These are phyloP conservation scores for Tetraneura akinire DNA, from an alignment of 1,140 invertebrate species.

Conservation along the genomic window DNA sequence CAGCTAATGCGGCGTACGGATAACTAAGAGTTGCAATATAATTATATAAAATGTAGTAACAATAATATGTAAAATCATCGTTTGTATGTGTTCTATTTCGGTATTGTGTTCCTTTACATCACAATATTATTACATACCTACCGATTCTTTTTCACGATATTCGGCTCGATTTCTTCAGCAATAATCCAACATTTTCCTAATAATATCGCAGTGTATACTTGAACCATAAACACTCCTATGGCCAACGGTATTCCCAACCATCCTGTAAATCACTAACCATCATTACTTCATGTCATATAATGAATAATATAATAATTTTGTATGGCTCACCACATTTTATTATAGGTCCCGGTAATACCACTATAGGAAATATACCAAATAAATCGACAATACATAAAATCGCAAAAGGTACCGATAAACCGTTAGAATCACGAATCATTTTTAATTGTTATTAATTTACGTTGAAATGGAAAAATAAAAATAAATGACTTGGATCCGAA, in stretches of 20 bases:
- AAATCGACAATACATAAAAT: constrained; percentile 76
- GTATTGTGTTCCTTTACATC: not conserved
- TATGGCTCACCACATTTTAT: constrained; percentile 68
- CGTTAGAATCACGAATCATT: constrained; percentile 53
- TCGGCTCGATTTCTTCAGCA: constrained; percentile 68
- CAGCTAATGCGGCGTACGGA: constrained; percentile 75
- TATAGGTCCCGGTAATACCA: constrained; percentile 71
- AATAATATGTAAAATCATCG: not conserved
- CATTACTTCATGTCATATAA: not conserved
- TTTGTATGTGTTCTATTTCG: too few relatives aligned
- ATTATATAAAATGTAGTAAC: not conserved
- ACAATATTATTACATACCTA: constrained; percentile 55
- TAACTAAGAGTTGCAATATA: constrained; percentile 61
- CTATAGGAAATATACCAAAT: constrained; percentile 78
- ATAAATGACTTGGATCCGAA: not conserved
- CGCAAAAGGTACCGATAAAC: constrained; percentile 70
- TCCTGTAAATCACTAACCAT: constrained; percentile 60
- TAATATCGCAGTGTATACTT: constrained; percentile 75
- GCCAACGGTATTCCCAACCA: constrained; percentile 71
- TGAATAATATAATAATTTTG: not conserved
- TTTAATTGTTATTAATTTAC: not conserved
- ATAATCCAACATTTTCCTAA: constrained; percentile 75
- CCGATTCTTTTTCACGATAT: constrained; percentile 69
- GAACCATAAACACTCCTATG: constrained; percentile 67
- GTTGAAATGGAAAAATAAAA: not conserved